A percentile compares a stretch with the other conserved stretches of the same genome.
Conservation (phyloP, 2,797 vertebrate species). For the Bucorvus abyssinicus region DNA sequence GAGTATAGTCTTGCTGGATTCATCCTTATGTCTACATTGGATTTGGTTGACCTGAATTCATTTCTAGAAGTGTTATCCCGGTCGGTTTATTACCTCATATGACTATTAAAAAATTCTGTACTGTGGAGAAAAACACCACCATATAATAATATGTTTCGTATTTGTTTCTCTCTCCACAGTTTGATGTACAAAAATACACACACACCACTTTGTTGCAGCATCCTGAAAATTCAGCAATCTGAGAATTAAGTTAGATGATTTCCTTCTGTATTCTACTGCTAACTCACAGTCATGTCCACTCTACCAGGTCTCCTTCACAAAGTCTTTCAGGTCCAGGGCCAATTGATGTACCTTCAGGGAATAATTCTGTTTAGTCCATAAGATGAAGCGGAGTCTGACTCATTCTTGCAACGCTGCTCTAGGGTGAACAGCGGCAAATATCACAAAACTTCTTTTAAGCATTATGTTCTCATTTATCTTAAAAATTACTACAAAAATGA, state of each 20-base stretch:
- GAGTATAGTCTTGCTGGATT: background rate
- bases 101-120: background rate
- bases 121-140: background rate
- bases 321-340: background rate
- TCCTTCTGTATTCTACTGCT: background rate
- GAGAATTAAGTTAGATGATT: background rate
- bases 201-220: background rate
- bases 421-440: background rate
- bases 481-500: background rate
- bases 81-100: background rate
- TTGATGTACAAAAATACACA: background rate
- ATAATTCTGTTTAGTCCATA: background rate
- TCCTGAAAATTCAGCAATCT: background rate
- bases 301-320: background rate
- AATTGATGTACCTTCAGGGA: background rate
- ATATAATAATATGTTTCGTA: background rate
- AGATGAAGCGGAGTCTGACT: background rate
- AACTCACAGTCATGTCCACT: background rate
- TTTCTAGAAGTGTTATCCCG: background rate
- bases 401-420: background rate
- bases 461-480: background rate
- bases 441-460: background rate
- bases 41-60: background rate
- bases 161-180: background rate
- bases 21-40: background rate